phyloP scores from a whole-genome alignment of 92 coral and sea anemone species.

The Phenganax stokvisi region DNA sequence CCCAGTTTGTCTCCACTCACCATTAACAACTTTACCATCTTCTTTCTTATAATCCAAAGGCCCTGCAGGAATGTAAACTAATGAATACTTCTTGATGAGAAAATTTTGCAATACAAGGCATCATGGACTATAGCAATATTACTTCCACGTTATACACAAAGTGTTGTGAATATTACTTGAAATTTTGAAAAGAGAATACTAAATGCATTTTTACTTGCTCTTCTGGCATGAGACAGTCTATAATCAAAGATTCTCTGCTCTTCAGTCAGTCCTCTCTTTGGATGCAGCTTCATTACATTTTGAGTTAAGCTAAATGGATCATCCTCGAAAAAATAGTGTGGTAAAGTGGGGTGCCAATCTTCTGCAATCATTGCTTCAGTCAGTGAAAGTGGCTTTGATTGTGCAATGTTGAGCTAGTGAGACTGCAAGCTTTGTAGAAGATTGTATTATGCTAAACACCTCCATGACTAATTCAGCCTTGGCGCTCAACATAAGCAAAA shows the following conservation, averaged over 20 bases:
- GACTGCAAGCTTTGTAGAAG: constrained; percentile 44
- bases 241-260: constrained; percentile 40
- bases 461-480: constrained; percentile 63
- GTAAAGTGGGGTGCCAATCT: neutral
- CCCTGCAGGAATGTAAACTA: constrained; percentile 44
- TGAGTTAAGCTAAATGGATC: constrained; percentile 12
- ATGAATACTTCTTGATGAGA: constrained; percentile 30
- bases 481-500: constrained; percentile 67
- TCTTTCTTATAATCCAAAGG: constrained; percentile 24
- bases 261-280: constrained; percentile 11
- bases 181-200: constrained; percentile 34
- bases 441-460: constrained; percentile 50
- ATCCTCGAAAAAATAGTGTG: constrained; percentile 22
- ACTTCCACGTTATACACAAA: constrained; percentile 3
- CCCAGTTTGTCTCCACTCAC: constrained; percentile 38
- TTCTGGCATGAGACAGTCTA: constrained; percentile 37
- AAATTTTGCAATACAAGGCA: neutral
- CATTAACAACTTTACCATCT: constrained; percentile 18
- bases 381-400: neutral
- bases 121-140: neutral
- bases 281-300: neutral
- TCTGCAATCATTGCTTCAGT: neutral
- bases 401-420: neutral
- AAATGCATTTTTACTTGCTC: constrained; percentile 52
- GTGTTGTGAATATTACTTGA: neutral